Evolutionary conservation across 2,888 invertebrate genomes (phyloP).

Genomic region (Troides helena): DNA sequence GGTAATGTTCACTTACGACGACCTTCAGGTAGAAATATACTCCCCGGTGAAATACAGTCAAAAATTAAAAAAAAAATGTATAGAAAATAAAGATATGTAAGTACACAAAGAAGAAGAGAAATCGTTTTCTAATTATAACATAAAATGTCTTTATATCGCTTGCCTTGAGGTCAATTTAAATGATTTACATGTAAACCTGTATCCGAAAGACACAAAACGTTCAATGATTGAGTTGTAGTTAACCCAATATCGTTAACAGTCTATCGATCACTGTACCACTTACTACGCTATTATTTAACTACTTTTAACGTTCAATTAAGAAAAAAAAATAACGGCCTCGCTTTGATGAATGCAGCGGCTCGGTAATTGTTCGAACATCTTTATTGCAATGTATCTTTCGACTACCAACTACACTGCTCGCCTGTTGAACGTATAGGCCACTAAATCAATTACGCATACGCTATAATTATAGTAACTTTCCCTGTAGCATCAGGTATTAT

Average conservation of each 20-base stretch:
- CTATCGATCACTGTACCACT: conserved; percentile 11
- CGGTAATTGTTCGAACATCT: conserved; percentile 3
- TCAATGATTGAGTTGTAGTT: conserved; percentile 12
- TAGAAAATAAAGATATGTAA: not conserved
- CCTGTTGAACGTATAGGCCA: not conserved
- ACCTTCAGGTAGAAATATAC: not conserved
- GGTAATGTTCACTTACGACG: not conserved
- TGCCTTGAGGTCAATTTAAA: not conserved
- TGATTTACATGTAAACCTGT: conserved; percentile 9
- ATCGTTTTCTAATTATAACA: conserved; percentile 1
- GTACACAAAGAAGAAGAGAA: not conserved
- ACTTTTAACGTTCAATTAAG: conserved; percentile 3
- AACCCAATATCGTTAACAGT: conserved; percentile 9
- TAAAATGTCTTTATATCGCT: not conserved
- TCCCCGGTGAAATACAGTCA: not conserved
- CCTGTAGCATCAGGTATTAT: not conserved
- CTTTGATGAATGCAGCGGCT: not conserved
- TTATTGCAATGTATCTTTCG: not conserved
- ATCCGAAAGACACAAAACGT: conserved; percentile 2
- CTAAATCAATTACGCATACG: not conserved
- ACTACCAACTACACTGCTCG: not conserved
- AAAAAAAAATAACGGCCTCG: conserved; percentile 9
- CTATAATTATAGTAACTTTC: conserved; percentile 4
- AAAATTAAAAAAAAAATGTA: no score
- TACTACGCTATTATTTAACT: conserved; percentile 11